Evolutionary conservation across 2,113 vertebrate genomes (phyloP).

Genomic region (Catharus fuscescens): DNA sequence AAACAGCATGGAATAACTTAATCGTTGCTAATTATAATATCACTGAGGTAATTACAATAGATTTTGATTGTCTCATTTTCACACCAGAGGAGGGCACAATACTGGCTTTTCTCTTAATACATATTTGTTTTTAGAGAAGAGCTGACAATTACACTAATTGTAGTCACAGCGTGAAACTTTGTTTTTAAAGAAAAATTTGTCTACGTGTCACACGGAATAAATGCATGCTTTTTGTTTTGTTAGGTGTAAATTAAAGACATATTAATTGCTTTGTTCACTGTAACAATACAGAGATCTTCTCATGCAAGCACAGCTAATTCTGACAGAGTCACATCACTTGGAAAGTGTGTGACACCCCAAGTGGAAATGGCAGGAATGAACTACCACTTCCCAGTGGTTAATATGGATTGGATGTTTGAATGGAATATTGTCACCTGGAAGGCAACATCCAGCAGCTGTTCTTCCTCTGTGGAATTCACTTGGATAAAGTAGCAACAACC

Average conservation of each 20-base stretch:
- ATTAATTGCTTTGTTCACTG: constrained; percentile 80
- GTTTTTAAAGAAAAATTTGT: constrained; percentile 80
- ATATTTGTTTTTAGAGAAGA: constrained; percentile 94
- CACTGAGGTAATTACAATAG: constrained; percentile 95
- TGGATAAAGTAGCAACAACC: background rate
- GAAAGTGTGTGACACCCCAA: background rate
- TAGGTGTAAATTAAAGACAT: constrained; percentile 85
- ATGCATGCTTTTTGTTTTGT: constrained; percentile 72
- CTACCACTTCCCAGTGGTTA: background rate
- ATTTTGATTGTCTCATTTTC: constrained; percentile 98
- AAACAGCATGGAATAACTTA: constrained; percentile 91
- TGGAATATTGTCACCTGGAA: background rate
- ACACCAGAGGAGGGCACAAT: constrained; percentile 86
- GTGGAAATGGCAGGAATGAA: background rate
- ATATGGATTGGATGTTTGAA: background rate
- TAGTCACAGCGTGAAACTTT: constrained; percentile 90
- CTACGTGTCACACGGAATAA: constrained; percentile 78
- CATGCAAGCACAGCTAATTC: constrained; percentile 38
- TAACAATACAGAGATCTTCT: constrained; percentile 60
- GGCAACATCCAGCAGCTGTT: background rate
- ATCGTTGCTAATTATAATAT: constrained; percentile 98
- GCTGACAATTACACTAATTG: constrained; percentile 94
- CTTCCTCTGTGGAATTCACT: background rate
- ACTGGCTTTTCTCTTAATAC: constrained; percentile 87
- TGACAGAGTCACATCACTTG: constrained; percentile 8